Evolutionary conservation across 2,888 invertebrate genomes (phyloP).

Genomic region (Aromia moschata): DNA sequence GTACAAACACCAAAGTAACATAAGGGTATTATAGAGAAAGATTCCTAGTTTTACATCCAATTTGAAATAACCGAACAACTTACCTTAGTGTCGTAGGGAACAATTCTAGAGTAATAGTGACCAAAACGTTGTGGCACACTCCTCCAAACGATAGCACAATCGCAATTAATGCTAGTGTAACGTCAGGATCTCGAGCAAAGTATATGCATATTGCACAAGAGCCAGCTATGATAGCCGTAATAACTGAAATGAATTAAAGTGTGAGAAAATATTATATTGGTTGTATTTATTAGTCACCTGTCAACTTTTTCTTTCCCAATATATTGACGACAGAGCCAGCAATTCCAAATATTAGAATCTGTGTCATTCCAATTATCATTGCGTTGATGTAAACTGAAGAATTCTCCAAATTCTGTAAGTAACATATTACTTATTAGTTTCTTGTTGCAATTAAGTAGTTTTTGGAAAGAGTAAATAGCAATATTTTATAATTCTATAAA

Average conservation of each 20-base stretch:
- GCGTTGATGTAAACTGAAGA: conserved; percentile 19
- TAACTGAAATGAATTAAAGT: conserved; percentile 17
- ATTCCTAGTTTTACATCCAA: too few species aligned
- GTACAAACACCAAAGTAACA: too few species aligned
- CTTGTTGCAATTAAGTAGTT: too few species aligned
- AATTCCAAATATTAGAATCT: background rate
- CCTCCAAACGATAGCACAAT: conserved; percentile 13
- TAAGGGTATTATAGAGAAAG: too few species aligned
- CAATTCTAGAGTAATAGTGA: conserved; percentile 14
- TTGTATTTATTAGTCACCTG: conserved; percentile 7
- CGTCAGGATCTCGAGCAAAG: conserved; percentile 7
- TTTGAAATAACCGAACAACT: too few species aligned
- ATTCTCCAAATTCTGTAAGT: conserved; percentile 17
- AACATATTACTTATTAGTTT: too few species aligned
- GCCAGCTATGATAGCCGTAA: conserved; percentile 20
- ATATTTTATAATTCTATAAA: too few species aligned
- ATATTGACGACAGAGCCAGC: conserved; percentile 6
- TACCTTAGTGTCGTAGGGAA: conserved; percentile 15
- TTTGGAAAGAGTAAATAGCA: too few species aligned
- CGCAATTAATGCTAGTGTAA: conserved; percentile 2
- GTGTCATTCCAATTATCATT: conserved; percentile 12
- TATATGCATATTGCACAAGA: conserved; percentile 8
- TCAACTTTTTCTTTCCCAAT: conserved; percentile 10
- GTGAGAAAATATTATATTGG: background rate
- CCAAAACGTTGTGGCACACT: conserved; percentile 7